Conservation (phyloP, 1,140 invertebrate species). For the Bombus cullumanus region DNA sequence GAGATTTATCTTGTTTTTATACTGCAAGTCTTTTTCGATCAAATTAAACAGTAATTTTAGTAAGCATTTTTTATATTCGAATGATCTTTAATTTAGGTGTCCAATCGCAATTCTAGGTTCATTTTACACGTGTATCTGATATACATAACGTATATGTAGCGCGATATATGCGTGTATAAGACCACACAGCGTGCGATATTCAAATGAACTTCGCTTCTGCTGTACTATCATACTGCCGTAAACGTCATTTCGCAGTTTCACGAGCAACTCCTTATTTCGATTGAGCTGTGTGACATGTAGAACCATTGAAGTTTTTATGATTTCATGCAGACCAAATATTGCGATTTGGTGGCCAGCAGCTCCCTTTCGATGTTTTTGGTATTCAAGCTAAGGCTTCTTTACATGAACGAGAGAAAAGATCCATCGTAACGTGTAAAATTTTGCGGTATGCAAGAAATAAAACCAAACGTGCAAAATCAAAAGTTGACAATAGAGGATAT, state of each 20-base stretch:
- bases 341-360: not conserved
- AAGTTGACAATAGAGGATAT: not conserved
- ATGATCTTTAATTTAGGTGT: not conserved
- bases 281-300: slow-evolving; percentile 15
- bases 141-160: not conserved
- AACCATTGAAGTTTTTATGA: slow-evolving; percentile 26
- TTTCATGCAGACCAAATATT: slow-evolving; percentile 43
- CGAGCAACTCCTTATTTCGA: slow-evolving; percentile 56
- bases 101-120: not conserved
- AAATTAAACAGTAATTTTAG: not conserved
- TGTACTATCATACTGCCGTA: slow-evolving; percentile 61
- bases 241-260: slow-evolving; percentile 63
- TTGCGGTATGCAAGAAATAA: not conserved
- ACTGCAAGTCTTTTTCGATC: no score
- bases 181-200: slow-evolving; percentile 71
- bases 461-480: not conserved
- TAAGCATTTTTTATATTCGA: not conserved
- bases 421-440: not conserved
- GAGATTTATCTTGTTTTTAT: not conserved
- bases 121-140: not conserved
- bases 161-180: slow-evolving; percentile 49
- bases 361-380: not conserved
- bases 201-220: slow-evolving; percentile 64
- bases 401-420: not conserved
- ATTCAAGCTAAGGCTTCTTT: not conserved